Evolutionary conservation across 2,797 vertebrate genomes (phyloP).

Genomic region (Alfaro cultratus): DNA sequence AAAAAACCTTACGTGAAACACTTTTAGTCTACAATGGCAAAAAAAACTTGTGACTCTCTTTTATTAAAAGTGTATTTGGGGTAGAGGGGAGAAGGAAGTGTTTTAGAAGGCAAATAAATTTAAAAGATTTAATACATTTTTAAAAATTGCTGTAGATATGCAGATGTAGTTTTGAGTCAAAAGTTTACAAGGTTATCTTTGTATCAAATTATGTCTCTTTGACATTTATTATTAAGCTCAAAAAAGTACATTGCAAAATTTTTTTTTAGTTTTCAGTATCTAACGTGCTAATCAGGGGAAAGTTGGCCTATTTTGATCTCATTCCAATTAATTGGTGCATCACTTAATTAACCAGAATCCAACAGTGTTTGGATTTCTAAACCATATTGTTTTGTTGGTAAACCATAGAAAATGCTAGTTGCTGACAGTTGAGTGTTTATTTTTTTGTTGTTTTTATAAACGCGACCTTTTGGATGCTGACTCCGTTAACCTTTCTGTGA

Average conservation of each 20-base stretch:
- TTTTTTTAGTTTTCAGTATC: background rate
- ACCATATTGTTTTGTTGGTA: slow-evolving; percentile 2
- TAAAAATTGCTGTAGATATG: background rate
- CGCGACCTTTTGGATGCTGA: background rate
- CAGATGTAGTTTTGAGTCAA: background rate
- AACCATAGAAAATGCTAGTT: background rate
- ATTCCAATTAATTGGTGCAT: background rate
- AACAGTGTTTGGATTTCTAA: background rate
- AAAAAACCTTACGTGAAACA: background rate
- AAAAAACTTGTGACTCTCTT: background rate
- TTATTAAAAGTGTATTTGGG: background rate
- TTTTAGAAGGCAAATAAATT: background rate
- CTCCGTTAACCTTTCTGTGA: background rate
- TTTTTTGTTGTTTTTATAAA: slow-evolving; percentile 1
- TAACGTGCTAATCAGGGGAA: background rate
- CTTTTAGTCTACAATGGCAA: background rate
- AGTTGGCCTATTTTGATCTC: background rate
- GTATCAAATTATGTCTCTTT: background rate
- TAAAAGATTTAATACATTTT: background rate
- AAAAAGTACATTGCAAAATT: no score
- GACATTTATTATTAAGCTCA: background rate
- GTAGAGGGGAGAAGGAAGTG: no score
- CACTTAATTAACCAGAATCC: background rate
- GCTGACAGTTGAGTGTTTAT: background rate
- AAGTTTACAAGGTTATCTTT: background rate